These are phyloP conservation scores for Shargacucullia verbasci DNA, from an alignment of 2,888 invertebrate genomes.

Conservation along the genomic window DNA sequence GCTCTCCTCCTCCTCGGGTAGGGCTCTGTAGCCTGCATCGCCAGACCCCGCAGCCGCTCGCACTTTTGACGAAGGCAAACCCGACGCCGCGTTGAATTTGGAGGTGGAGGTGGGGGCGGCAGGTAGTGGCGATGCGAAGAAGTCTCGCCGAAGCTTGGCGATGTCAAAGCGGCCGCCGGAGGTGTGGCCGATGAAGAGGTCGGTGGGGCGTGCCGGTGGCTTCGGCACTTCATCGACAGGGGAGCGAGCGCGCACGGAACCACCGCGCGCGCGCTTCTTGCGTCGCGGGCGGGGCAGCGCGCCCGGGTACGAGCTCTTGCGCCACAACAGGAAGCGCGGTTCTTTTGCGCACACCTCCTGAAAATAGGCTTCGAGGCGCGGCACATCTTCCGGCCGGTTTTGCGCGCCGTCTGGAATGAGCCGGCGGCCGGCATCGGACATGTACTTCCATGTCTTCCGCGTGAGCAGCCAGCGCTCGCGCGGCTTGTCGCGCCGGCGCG, in stretches of 20 bases:
- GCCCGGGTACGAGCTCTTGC: conserved; percentile 95
- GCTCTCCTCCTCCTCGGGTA: conserved; percentile 85
- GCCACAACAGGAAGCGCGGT: conserved; percentile 94
- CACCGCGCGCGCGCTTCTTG: conserved; percentile 89
- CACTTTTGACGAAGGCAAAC: conserved; percentile 16
- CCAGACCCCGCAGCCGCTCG: conserved; percentile 59
- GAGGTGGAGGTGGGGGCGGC: conserved; percentile 67
- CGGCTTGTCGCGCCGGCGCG: conserved; percentile 88
- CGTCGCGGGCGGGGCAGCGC: conserved; percentile 90
- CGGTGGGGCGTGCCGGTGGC: conserved; percentile 80
- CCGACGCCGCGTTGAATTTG: conserved; percentile 58
- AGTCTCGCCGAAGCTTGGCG: conserved; percentile 91
- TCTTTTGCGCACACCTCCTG: conserved; percentile 94
- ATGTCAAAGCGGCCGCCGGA: conserved; percentile 91
- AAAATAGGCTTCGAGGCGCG: conserved; percentile 95
- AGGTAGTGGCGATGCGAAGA: conserved; percentile 87
- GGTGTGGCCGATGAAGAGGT: conserved; percentile 84
- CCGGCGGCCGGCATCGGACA: conserved; percentile 96
- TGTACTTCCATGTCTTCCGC: conserved; percentile 96
- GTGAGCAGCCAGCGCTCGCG: conserved; percentile 96
- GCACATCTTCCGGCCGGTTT: conserved; percentile 93
- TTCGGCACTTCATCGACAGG: conserved; percentile 91
- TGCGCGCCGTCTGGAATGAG: conserved; percentile 94
- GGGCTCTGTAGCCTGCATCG: conserved; percentile 67
- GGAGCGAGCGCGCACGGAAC: conserved; percentile 91